Percentiles rank a stretch among this genome's conserved stretches.
Evolutionary conservation across 1,140 invertebrate genomes (phyloP).

Genomic region (Drosophila parvula): DNA sequence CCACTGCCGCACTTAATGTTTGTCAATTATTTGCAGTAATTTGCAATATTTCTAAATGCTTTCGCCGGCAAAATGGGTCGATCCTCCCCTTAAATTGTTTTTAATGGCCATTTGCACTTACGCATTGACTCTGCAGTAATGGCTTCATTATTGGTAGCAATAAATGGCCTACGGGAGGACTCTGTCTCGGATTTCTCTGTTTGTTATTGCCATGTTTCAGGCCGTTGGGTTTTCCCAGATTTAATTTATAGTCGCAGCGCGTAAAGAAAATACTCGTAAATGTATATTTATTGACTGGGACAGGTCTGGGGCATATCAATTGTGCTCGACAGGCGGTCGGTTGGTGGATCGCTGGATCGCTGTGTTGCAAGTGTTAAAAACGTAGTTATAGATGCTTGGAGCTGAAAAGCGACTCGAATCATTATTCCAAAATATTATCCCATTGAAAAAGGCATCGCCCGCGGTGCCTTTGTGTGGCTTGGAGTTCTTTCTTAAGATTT

Average conservation of each 20-base stretch:
- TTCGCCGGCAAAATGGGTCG: constrained; percentile 33
- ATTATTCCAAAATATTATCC: constrained; percentile 40
- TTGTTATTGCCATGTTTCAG: constrained; percentile 49
- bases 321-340: constrained; percentile 21
- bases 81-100: constrained; percentile 77
- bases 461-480: constrained; percentile 61
- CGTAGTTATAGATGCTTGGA: constrained; percentile 60
- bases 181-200: constrained; percentile 37
- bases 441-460: constrained; percentile 57
- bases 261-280: constrained; percentile 62
- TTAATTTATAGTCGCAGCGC: constrained; percentile 71
- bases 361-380: constrained; percentile 74
- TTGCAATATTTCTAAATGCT: constrained; percentile 81
- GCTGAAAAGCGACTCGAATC: constrained; percentile 34
- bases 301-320: constrained; percentile 2
- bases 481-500: constrained; percentile 15
- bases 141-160: constrained; percentile 68
- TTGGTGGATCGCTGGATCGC: constrained; percentile 3
- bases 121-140: constrained; percentile 61
- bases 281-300: constrained; percentile 66
- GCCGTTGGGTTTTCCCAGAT: constrained; percentile 39
- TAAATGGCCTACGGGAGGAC: constrained; percentile 63
- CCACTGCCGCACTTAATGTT: constrained; percentile 65
- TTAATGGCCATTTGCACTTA: constrained; percentile 82
- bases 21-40: constrained; percentile 82